Conservation (phyloP, 2,888 invertebrate genomes). For the Teinopalpus imperialis region DNA sequence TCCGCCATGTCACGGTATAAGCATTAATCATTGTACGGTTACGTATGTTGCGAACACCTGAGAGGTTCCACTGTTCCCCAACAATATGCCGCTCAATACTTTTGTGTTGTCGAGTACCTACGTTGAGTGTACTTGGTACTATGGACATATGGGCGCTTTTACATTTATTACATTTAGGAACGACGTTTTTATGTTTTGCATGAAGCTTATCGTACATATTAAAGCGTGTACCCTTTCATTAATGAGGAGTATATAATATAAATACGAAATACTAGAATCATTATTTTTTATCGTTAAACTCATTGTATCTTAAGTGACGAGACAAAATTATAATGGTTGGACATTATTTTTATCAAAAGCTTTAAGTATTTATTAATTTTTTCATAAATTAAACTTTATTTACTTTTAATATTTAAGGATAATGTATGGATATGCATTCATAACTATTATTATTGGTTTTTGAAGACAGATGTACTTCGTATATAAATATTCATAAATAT, state of each 20-base stretch:
- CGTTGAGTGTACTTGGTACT: conserved; percentile 23
- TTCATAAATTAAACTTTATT: no score
- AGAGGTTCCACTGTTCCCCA: conserved; percentile 60
- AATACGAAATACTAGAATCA: conserved; percentile 14
- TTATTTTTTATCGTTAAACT: conserved; percentile 15
- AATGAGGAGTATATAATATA: conserved; percentile 14
- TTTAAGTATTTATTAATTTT: no score
- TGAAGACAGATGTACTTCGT: no score
- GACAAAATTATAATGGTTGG: conserved; percentile 9
- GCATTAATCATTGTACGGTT: conserved; percentile 73
- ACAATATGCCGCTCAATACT: conserved; percentile 34
- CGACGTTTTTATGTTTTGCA: conserved; percentile 16
- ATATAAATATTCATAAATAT: no score
- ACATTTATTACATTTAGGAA: conserved; percentile 21
- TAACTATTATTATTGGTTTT: no score
- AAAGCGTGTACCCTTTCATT: conserved; percentile 16
- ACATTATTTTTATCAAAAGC: conserved; percentile 13
- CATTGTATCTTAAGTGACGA: conserved; percentile 4
- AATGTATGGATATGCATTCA: no score
- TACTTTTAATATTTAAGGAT: no score
- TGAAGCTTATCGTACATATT: conserved; percentile 20
- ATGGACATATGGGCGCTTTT: conserved; percentile 18
- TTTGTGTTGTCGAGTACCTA: conserved; percentile 28
- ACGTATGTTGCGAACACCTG: conserved; percentile 54
- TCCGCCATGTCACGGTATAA: conserved; percentile 59